A percentile compares a stretch with the other conserved stretches of the same genome.
phyloP scores from a whole-genome alignment of 2,113 vertebrate species.

The Xyliphius kryptos region DNA sequence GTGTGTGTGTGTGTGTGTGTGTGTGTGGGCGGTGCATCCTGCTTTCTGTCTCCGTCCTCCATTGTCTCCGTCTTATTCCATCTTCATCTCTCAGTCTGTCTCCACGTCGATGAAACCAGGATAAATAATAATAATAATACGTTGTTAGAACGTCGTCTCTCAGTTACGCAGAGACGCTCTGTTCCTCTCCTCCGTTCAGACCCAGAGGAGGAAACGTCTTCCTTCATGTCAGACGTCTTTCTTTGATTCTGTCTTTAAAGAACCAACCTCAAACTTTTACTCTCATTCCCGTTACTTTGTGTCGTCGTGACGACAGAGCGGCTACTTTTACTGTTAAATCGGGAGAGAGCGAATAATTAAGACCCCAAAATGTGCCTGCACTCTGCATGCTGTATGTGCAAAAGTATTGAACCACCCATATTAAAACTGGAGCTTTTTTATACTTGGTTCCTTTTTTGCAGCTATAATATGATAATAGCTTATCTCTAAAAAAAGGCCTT shows the following conservation, averaged over 20 bases:
- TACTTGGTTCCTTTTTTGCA: no score
- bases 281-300: no score
- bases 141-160: constrained; percentile 42
- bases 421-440: no score
- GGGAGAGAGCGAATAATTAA: no score
- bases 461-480: no score
- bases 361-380: no score
- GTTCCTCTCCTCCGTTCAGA: constrained; percentile 48
- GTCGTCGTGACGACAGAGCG: no score
- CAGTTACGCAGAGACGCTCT: constrained; percentile 53
- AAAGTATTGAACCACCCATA: no score
- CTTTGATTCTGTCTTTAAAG: background rate
- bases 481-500: no score
- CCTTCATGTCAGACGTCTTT: background rate
- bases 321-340: no score
- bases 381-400: no score
- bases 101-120: constrained; percentile 42
- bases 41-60: constrained; percentile 16
- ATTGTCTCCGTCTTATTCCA: constrained; percentile 12
- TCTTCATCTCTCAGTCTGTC: constrained; percentile 1
- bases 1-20: constrained; percentile 10
- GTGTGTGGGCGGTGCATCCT: constrained; percentile 24
- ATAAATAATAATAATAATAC: constrained; percentile 53
- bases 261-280: no score
- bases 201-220: background rate